Percentiles rank a stretch among this genome's conserved stretches.
These are phyloP conservation scores for Acronicta psi DNA, from an alignment of 2,888 invertebrate species.

Conservation along the genomic window DNA sequence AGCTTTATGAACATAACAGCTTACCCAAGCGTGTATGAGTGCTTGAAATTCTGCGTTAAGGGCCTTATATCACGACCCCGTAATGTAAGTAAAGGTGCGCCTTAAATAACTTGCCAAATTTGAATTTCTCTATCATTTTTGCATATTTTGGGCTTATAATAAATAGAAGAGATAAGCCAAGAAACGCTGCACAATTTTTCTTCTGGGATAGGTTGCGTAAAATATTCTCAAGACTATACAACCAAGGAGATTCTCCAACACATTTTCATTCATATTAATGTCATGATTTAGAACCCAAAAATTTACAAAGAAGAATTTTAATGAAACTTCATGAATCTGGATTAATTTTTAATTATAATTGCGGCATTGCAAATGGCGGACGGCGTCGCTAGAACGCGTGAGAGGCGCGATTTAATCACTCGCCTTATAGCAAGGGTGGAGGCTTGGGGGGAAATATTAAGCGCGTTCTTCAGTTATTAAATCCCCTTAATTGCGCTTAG, in stretches of 20 bases:
- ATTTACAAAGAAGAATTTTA: constrained; percentile 66
- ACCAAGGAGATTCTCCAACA: constrained; percentile 29
- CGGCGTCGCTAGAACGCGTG: constrained; percentile 78
- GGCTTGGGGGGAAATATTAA: constrained; percentile 73
- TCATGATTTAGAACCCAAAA: constrained; percentile 61
- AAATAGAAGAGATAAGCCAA: constrained; percentile 47
- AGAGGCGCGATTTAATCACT: constrained; percentile 84
- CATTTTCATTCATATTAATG: constrained; percentile 58
- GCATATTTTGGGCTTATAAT: constrained; percentile 50
- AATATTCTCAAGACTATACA: constrained; percentile 33
- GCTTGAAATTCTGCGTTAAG: constrained; percentile 62
- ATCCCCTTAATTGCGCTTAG: constrained; percentile 78
- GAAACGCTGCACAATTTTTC: constrained; percentile 32
- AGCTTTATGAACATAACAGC: constrained; percentile 78
- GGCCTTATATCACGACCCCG: constrained; percentile 56
- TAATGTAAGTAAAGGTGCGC: constrained; percentile 54
- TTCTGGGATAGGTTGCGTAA: constrained; percentile 17
- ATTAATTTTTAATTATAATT: constrained; percentile 87
- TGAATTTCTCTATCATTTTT: constrained; percentile 58
- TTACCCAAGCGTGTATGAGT: constrained; percentile 59
- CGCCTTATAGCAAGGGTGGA: constrained; percentile 77
- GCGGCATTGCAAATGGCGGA: constrained; percentile 75
- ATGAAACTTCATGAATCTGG: constrained; percentile 70
- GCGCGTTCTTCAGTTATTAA: constrained; percentile 83
- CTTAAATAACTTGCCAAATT: constrained; percentile 51